Percentiles rank a stretch among this genome's conserved stretches.
phyloP scores from a whole-genome alignment of 2,888 invertebrate genomes.

The Brenthis hecate region DNA sequence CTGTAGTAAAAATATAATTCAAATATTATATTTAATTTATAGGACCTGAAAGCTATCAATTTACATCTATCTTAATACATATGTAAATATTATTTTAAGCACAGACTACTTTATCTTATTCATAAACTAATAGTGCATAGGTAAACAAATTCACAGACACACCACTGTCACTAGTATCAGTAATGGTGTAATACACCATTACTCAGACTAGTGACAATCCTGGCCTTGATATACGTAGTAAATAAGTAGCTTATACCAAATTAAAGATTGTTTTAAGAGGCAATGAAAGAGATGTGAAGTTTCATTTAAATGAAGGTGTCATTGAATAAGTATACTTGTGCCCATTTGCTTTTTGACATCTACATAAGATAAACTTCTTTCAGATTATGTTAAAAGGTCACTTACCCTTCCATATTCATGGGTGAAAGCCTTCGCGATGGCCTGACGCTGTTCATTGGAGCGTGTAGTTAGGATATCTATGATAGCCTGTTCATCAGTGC shows the following conservation, averaged over 20 bases:
- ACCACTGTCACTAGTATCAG: too few relatives aligned
- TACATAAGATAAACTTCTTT: not conserved
- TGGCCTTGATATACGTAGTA: conserved; percentile 21
- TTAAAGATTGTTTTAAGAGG: not conserved
- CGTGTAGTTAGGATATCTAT: conserved; percentile 87
- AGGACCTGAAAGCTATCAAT: too few relatives aligned
- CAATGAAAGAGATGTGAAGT: not conserved
- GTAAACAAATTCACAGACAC: not conserved
- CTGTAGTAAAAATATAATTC: too few relatives aligned
- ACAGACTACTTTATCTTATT: too few relatives aligned
- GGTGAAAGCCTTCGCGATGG: conserved; percentile 84
- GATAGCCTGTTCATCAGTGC: conserved; percentile 89
- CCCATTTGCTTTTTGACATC: not conserved
- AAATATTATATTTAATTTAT: too few relatives aligned
- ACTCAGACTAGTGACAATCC: conserved; percentile 11
- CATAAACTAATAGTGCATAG: not conserved
- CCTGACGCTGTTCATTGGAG: conserved; percentile 87
- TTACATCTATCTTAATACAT: not conserved
- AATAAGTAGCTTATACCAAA: not conserved
- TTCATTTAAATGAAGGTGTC: too few relatives aligned
- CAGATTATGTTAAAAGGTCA: not conserved
- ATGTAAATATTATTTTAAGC: not conserved
- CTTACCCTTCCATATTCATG: conserved; percentile 82
- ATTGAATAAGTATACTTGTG: too few relatives aligned
- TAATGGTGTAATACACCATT: conserved; percentile 17